Conservation (phyloP, 2,113 vertebrate species). For the Hemiprocne comata region DNA sequence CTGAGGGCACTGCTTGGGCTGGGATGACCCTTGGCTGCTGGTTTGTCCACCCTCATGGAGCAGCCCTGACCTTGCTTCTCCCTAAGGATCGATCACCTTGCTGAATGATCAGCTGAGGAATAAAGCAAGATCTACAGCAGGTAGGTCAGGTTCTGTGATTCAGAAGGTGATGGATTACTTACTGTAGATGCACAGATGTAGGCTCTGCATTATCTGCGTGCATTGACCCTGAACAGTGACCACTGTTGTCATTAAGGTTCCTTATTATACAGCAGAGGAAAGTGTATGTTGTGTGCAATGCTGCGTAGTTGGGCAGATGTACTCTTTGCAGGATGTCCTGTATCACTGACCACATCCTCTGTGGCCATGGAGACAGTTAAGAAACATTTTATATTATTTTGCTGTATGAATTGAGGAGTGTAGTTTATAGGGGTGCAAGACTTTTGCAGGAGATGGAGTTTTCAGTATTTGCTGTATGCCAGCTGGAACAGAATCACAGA, state of each 20-base stretch:
- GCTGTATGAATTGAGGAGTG: not conserved
- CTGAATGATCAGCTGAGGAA: not conserved
- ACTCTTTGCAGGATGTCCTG: not conserved
- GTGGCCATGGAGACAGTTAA: too few species aligned
- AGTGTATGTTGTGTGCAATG: fast-evolving
- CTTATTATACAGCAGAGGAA: fast-evolving
- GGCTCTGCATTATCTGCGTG: fast-evolving
- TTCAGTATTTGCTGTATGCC: fast-evolving
- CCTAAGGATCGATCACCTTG: not conserved
- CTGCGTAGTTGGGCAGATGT: not conserved
- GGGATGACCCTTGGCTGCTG: not conserved
- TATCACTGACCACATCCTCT: not conserved
- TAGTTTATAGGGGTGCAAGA: fast-evolving
- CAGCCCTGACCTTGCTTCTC: not conserved
- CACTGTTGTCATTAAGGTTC: not conserved
- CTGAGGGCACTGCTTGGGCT: not conserved
- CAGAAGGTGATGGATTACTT: not conserved
- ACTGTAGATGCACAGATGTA: not conserved
- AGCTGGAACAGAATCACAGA: too few species aligned
- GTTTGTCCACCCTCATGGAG: not conserved
- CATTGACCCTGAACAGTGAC: not conserved
- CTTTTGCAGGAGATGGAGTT: too few species aligned
- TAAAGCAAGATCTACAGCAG: not conserved
- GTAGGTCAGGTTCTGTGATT: not conserved
- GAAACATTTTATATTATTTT: not conserved